Conservation (phyloP, 2,888 invertebrate species). For the Hoplodrina ambigua region DNA sequence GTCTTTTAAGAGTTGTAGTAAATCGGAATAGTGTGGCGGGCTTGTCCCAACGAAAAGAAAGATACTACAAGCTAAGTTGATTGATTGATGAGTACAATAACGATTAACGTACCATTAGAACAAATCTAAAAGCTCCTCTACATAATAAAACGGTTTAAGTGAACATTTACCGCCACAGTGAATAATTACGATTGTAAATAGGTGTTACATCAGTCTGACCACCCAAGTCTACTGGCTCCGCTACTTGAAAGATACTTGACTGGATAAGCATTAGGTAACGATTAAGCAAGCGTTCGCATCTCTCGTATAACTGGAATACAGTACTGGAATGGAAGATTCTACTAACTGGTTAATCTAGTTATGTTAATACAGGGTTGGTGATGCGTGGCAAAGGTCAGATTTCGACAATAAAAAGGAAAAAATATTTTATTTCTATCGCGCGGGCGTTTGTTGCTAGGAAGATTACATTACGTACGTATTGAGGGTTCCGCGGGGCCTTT, state of each 20-base stretch:
- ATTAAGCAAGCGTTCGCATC: slow-evolving; percentile 40
- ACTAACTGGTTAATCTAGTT: slow-evolving; percentile 71
- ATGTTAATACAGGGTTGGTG: slow-evolving; percentile 65
- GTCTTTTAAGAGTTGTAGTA: no score
- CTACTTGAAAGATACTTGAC: slow-evolving; percentile 45
- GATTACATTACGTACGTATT: background rate
- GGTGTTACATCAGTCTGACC: slow-evolving; percentile 27
- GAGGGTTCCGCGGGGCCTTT: no score
- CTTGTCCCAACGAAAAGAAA: no score
- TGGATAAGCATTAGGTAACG: slow-evolving; percentile 40
- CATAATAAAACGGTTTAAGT: slow-evolving; percentile 18
- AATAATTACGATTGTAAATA: slow-evolving; percentile 31
- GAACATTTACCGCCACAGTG: background rate
- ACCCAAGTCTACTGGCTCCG: slow-evolving; percentile 34
- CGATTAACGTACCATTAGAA: no score
- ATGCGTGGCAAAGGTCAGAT: slow-evolving; percentile 65
- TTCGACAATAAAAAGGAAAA: slow-evolving; percentile 50
- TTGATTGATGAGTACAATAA: no score
- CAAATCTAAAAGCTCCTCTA: no score
- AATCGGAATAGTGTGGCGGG: no score
- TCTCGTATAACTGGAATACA: slow-evolving; percentile 49
- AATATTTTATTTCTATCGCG: slow-evolving; percentile 9
- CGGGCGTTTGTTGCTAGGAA: slow-evolving; percentile 22
- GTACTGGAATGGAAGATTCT: slow-evolving; percentile 61
- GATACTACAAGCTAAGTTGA: no score